These are phyloP conservation scores for Alexandromys fortis DNA, from an alignment of 2,113 vertebrate species.

Conservation along the genomic window DNA sequence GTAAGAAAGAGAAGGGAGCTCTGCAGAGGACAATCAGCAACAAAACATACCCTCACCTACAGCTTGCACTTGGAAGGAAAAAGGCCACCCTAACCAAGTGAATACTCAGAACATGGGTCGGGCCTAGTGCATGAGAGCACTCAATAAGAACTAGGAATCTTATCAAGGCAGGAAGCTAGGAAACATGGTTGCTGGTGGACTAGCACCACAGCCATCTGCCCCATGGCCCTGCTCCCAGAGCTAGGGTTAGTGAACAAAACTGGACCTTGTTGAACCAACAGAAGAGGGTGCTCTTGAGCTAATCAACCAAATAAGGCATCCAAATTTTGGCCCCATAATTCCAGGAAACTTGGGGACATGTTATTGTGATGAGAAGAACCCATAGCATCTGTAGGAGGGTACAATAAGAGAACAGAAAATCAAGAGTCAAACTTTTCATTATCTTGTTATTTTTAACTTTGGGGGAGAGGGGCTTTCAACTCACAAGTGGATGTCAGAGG, in stretches of 20 bases:
- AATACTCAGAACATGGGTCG: constrained; percentile 5
- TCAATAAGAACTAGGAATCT: background rate
- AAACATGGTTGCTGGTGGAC: background rate
- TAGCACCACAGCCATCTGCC: background rate
- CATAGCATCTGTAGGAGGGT: background rate
- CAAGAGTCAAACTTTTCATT: background rate
- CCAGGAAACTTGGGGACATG: background rate
- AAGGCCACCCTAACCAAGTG: background rate
- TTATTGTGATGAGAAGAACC: background rate
- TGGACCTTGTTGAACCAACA: constrained; percentile 66
- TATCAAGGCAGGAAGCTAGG: background rate
- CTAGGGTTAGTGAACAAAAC: constrained; percentile 12
- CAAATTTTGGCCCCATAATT: background rate
- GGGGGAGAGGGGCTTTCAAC: background rate
- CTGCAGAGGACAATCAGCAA: background rate
- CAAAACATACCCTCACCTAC: background rate
- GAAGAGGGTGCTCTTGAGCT: constrained; percentile 75
- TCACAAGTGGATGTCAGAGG: background rate
- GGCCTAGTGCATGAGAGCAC: background rate
- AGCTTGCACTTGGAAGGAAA: background rate
- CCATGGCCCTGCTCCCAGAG: background rate
- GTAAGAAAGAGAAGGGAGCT: background rate
- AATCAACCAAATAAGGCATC: constrained; percentile 53
- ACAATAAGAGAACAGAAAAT: background rate
- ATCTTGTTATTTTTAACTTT: background rate